Percentiles rank a stretch among this genome's conserved stretches.
Evolutionary conservation across 2,797 vertebrate genomes (phyloP).

Genomic region (Syndactyla subalaris): DNA sequence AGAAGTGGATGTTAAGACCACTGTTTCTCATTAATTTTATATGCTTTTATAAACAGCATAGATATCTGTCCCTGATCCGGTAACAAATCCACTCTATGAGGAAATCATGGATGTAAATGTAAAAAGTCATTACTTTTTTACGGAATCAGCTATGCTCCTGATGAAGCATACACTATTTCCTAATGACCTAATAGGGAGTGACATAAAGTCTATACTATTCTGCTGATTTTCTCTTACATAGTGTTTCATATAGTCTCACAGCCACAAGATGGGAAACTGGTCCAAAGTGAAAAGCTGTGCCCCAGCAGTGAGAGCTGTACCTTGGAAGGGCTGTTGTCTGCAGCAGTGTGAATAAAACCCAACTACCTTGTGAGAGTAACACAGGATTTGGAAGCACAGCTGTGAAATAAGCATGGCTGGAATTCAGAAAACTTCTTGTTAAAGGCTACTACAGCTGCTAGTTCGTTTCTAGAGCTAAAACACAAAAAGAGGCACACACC

Average conservation of each 20-base stretch:
- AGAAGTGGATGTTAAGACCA: background rate
- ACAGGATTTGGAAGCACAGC: background rate
- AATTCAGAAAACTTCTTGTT: background rate
- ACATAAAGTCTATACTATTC: background rate
- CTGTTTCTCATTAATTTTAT: background rate
- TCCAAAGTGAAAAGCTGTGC: background rate
- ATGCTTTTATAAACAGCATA: background rate
- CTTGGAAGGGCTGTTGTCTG: background rate
- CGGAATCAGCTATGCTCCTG: background rate
- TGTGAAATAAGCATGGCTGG: slow-evolving; percentile 4
- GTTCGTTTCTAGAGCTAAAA: background rate
- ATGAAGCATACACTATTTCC: background rate
- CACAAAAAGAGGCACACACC: background rate
- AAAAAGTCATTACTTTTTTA: background rate
- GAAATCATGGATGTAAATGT: background rate
- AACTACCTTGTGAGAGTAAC: background rate
- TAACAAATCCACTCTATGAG: background rate
- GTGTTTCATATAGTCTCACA: background rate
- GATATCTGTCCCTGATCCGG: background rate
- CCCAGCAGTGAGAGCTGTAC: background rate
- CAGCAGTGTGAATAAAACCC: background rate
- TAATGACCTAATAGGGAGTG: background rate
- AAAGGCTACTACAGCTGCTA: slow-evolving; percentile 1
- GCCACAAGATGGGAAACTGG: background rate
- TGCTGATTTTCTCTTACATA: background rate